A percentile compares a stretch with the other conserved stretches of the same genome.
phyloP scores from a whole-genome alignment of 1,140 invertebrate genomes.

The Choristoneura fumiferana region DNA sequence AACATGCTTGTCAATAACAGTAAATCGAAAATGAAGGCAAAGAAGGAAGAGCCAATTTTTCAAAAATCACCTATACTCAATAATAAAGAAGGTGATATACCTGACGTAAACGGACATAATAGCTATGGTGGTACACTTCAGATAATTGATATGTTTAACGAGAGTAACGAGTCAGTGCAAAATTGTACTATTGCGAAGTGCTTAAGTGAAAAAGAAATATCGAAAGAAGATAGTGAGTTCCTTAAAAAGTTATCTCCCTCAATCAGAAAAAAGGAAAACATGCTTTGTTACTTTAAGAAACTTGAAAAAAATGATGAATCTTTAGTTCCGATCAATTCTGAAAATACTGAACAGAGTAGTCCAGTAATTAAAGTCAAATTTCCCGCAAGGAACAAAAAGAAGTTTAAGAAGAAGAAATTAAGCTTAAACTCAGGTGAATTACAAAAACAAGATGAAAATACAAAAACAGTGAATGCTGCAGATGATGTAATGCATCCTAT shows the following conservation, averaged over 20 bases:
- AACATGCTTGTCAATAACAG: constrained; percentile 54
- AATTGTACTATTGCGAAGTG: constrained; percentile 21
- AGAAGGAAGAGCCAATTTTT: constrained; percentile 25
- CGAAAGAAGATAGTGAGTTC: constrained; percentile 62
- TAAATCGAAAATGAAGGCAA: constrained; percentile 1
- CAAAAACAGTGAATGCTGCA: background rate
- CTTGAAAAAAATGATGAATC: constrained; percentile 40
- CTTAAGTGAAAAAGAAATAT: constrained; percentile 31
- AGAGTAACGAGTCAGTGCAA: constrained; percentile 21
- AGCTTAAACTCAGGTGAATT: constrained; percentile 24
- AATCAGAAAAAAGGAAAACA: constrained; percentile 78
- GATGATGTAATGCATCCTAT: background rate
- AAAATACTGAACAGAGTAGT: constrained; percentile 29
- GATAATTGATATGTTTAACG: constrained; percentile 49
- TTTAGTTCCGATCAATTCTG: constrained; percentile 20
- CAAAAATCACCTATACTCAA: background rate
- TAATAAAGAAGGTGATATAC: background rate
- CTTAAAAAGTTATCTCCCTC: constrained; percentile 75
- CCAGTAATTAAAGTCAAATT: constrained; percentile 60
- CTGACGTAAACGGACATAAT: background rate
- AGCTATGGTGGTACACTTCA: constrained; percentile 29
- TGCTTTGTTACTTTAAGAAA: constrained; percentile 79
- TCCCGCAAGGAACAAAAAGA: constrained; percentile 43
- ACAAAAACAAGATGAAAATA: constrained; percentile 25
- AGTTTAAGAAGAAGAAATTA: constrained; percentile 44